A percentile compares a stretch with the other conserved stretches of the same genome.
Evolutionary conservation across 2,113 vertebrate species (phyloP).

Genomic region (Heptranchias perlo): DNA sequence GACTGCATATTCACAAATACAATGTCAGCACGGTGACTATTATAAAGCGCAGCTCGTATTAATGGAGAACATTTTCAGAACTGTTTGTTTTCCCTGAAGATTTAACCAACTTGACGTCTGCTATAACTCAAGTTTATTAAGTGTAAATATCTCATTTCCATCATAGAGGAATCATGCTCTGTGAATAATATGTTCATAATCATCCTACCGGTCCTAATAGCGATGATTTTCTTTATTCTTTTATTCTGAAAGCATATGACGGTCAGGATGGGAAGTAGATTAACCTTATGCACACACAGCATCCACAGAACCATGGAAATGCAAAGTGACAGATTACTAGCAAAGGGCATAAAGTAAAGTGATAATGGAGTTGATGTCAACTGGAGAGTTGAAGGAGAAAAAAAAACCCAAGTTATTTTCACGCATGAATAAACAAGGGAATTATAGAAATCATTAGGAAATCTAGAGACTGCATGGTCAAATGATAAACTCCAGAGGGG

Average conservation of each 20-base stretch:
- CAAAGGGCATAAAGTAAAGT: neutral
- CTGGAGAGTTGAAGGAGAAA: neutral
- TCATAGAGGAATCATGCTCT: neutral
- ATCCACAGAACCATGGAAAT: neutral
- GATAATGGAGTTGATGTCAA: neutral
- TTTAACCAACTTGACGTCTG: neutral
- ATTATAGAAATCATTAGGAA: neutral
- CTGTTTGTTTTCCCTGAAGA: too few relatives aligned
- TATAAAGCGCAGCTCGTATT: too few relatives aligned
- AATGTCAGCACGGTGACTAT: too few relatives aligned
- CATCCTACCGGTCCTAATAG: neutral
- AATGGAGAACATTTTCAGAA: too few relatives aligned
- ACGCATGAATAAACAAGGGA: neutral
- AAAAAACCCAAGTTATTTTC: neutral
- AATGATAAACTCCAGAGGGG: neutral
- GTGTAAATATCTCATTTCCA: neutral
- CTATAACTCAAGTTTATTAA: neutral
- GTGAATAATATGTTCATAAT: neutral
- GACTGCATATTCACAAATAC: too few relatives aligned
- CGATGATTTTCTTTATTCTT: neutral
- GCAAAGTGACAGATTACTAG: neutral
- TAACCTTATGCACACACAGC: neutral
- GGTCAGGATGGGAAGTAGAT: neutral
- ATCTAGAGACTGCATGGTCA: neutral
- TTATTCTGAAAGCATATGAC: neutral